A percentile compares a stretch with the other conserved stretches of the same genome.
phyloP scores from a whole-genome alignment of 64 coral and sea anemone species.

The Pachyseris speciosa region DNA sequence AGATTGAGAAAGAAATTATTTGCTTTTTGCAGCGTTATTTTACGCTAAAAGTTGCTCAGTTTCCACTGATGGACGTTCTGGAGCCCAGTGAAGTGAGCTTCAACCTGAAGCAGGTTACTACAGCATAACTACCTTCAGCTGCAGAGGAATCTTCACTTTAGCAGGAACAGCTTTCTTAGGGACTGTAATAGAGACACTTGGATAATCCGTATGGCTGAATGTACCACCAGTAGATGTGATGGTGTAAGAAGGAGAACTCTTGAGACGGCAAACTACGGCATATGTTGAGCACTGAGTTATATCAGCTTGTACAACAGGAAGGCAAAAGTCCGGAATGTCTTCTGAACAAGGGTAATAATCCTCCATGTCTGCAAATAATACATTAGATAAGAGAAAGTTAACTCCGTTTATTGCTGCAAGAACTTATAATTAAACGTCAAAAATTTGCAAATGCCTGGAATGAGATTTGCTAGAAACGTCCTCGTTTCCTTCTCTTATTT shows the following conservation, averaged over 20 bases:
- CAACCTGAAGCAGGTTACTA: no score
- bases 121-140: not conserved
- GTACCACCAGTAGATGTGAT: constrained; percentile 27
- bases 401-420: no score
- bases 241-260: not conserved
- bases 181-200: not conserved
- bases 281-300: constrained; percentile 41
- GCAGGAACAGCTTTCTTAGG: constrained; percentile 29
- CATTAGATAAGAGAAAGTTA: not conserved
- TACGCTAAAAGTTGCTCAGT: no score
- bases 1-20: no score
- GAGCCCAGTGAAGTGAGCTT: not conserved
- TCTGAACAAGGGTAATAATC: constrained; percentile 20
- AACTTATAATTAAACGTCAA: no score
- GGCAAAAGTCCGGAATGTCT: not conserved
- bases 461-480: no score
- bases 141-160: constrained; percentile 15
- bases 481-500: no score
- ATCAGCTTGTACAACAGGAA: constrained; percentile 53
- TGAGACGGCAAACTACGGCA: constrained; percentile 63
- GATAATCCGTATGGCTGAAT: constrained; percentile 19
- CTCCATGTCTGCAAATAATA: constrained; percentile 8
- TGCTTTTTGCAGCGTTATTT: no score
- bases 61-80: no score
- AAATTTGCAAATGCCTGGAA: no score